Conservation (phyloP, 2,888 invertebrate genomes). For the Volucella inflata region DNA sequence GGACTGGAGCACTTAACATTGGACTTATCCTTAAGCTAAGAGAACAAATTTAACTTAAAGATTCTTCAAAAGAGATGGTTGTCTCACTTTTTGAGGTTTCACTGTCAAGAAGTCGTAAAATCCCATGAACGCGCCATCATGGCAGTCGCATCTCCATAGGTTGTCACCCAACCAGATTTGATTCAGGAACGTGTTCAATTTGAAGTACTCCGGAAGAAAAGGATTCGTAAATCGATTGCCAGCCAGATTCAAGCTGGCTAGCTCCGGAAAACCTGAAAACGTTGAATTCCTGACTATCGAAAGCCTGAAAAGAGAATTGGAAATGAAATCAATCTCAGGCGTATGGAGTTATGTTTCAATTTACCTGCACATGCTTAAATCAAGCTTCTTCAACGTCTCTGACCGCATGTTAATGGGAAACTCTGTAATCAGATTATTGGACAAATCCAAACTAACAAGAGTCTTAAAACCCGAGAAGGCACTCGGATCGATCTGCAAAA, state of each 20-base stretch:
- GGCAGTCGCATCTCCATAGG: conserved; percentile 91
- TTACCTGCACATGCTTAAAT: conserved; percentile 83
- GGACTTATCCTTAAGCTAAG: conserved; percentile 80
- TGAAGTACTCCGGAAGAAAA: conserved; percentile 86
- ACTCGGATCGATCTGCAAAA: conserved; percentile 85
- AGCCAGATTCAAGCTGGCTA: conserved; percentile 87
- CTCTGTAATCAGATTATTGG: conserved; percentile 87
- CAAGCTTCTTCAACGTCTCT: conserved; percentile 86
- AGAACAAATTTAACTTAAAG: not conserved
- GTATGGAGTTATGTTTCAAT: conserved; percentile 9
- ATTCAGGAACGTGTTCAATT: conserved; percentile 85
- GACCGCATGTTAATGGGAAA: conserved; percentile 87
- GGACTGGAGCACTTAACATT: conserved; percentile 88
- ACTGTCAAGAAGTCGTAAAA: conserved; percentile 87
- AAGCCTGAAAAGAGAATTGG: conserved; percentile 85
- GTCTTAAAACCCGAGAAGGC: conserved; percentile 86
- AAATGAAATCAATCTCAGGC: not conserved
- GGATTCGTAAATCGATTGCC: conserved; percentile 89
- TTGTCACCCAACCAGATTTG: conserved; percentile 88
- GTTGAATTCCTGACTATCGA: conserved; percentile 86
- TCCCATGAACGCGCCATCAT: conserved; percentile 85
- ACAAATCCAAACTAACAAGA: conserved; percentile 86
- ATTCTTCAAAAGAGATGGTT: not conserved
- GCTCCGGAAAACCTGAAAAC: conserved; percentile 86
- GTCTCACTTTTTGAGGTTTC: conserved; percentile 84